Evolutionary conservation across 2,797 vertebrate genomes (phyloP).

Genomic region (Squalus acanthias): DNA sequence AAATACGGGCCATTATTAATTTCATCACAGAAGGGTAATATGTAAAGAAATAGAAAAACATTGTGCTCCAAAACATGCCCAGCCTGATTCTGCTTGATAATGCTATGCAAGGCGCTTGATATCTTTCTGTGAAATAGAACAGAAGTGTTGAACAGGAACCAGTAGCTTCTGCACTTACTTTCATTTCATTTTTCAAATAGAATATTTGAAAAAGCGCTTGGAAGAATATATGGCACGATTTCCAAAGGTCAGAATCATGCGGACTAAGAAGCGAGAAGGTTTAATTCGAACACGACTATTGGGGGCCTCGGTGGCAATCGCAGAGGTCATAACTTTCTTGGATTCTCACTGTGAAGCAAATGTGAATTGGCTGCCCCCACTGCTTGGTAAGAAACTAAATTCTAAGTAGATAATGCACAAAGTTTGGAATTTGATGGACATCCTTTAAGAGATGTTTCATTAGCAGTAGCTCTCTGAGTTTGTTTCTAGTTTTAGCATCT

Average conservation of each 20-base stretch:
- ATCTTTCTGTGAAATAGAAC: no score
- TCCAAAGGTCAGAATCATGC: slow-evolving; percentile 80
- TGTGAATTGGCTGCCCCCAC: slow-evolving; percentile 90
- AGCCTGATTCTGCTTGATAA: background rate
- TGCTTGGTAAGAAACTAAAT: slow-evolving; percentile 68
- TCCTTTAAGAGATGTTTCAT: background rate
- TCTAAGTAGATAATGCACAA: background rate
- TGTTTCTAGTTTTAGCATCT: background rate
- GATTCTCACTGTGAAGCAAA: slow-evolving; percentile 96
- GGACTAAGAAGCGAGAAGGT: slow-evolving; percentile 87
- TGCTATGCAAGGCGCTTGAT: background rate
- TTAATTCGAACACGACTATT: slow-evolving; percentile 89
- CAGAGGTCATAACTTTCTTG: slow-evolving; percentile 91
- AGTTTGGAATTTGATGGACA: background rate
- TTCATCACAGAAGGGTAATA: background rate
- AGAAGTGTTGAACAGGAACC: background rate
- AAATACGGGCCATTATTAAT: background rate
- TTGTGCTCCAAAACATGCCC: background rate
- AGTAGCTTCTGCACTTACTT: background rate
- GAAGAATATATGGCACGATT: slow-evolving; percentile 86
- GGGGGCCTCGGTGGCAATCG: slow-evolving; percentile 74
- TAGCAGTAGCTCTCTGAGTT: background rate
- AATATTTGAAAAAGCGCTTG: slow-evolving; percentile 80
- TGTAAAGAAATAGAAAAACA: background rate
- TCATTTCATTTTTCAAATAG: slow-evolving; percentile 52